These are phyloP conservation scores for Protodeltote pygarga DNA, from an alignment of 2,888 invertebrate species.

Conservation along the genomic window DNA sequence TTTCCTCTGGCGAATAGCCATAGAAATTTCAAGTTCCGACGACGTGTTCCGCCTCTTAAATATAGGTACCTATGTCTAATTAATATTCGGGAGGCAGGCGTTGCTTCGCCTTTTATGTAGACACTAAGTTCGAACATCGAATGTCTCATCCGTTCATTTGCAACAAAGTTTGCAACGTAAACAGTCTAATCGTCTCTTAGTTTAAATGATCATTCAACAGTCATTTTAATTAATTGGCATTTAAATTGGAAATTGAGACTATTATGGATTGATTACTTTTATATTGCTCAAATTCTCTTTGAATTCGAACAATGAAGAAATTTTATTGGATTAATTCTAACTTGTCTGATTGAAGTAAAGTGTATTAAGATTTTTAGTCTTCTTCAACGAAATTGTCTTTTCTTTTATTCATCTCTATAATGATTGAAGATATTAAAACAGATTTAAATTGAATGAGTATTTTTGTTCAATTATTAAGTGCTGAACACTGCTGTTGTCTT, in stretches of 20 bases:
- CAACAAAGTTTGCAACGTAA: slow-evolving; percentile 44
- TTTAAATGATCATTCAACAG: slow-evolving; percentile 35
- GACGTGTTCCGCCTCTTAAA: slow-evolving; percentile 67
- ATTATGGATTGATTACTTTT: slow-evolving; percentile 5
- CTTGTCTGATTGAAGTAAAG: no score
- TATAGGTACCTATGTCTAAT: slow-evolving; percentile 30
- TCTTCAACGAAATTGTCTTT: no score
- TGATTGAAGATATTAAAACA: no score
- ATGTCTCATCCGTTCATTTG: slow-evolving; percentile 48
- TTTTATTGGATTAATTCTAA: no score
- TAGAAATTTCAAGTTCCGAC: slow-evolving; percentile 74
- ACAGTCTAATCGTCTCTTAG: slow-evolving; percentile 32
- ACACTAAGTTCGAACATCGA: slow-evolving; percentile 38
- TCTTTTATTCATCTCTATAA: no score
- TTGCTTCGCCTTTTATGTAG: slow-evolving; percentile 53
- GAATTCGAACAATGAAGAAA: no score
- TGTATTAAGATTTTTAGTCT: no score
- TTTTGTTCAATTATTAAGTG: no score
- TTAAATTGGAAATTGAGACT: slow-evolving; percentile 24
- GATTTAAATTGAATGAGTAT: no score
- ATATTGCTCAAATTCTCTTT: no score
- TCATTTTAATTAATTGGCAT: slow-evolving; percentile 31
- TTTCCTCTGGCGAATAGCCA: slow-evolving; percentile 75
- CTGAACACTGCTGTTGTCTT: no score
- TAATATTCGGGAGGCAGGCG: slow-evolving; percentile 56